Evolutionary conservation across 37 sponge, comb jelly and placozoan genomes (phyloP), one percentile per base, ranked within the genome.

Genomic region (Bolinopsis microptera): DNA sequence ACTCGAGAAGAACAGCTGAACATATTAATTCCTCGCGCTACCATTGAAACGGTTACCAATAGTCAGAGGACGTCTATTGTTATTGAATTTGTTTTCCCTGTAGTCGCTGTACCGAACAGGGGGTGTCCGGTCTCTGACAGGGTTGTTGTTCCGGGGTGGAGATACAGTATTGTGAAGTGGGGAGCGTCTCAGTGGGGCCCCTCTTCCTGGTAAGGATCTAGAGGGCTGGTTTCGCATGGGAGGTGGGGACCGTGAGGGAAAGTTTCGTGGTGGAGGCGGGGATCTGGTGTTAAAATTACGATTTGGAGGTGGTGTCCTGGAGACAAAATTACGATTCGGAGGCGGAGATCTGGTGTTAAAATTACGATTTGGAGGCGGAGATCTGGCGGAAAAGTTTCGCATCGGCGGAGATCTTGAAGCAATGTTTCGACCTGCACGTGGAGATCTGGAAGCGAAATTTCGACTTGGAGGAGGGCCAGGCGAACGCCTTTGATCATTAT

Each of bases 281-380:
- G 74, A 70, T 1, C 74, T 9, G 2, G 16, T 9, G 5, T 9
- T n/a, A 18, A 61, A 18, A n/a, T n/a, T n/a, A n/a, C n/a, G n/a
- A 5, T 13, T 2, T 24, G 2, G 74, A 1, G 74, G 30, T 3
- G 28, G 74, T 9, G 74, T 70, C 2, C 74, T 9, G 74, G 74
- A 70, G 21, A 2, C 24, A 26, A 70, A 26, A n/a, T 22, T 70
- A 24, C 28, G 5, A 18, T 18, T 9, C 9, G 68, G 68, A 2
- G 74, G 74, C 16, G 74, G 74, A 22, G 74, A 70, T 70, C 74
- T 22, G 74, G 74, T 3, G 28, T 5, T 2, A 26, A 22, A 2
- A 70, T 18, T 32, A 34, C 80, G 80, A n/a, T n/a, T n/a, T n/a
- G n/a, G n/a, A 77, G 80, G 80, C 36, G 80, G 35, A 35, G 80